phyloP scores from a whole-genome alignment of 2,888 invertebrate genomes.

The Cryptocephalus primarius region DNA sequence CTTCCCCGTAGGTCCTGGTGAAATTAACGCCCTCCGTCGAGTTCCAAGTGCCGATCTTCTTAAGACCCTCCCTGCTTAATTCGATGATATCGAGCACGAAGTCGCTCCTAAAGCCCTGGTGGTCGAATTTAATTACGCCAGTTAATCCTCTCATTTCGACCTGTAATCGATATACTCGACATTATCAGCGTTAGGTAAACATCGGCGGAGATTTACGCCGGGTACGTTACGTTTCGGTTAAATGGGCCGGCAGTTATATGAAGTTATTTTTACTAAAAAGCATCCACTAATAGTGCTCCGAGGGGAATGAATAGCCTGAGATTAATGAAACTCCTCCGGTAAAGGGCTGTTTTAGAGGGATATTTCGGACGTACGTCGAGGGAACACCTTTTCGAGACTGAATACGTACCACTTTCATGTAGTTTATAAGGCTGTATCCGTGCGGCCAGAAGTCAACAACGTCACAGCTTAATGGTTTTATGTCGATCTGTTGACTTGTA shows the following conservation, averaged over 20 bases:
- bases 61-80: slow-evolving; percentile 69
- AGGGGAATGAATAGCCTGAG: too few species aligned
- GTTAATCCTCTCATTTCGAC: slow-evolving; percentile 89
- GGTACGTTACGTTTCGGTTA: too few species aligned
- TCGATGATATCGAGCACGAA: slow-evolving; percentile 89
- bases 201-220: too few species aligned
- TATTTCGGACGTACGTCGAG: too few species aligned
- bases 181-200: background rate
- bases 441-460: slow-evolving; percentile 87
- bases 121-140: slow-evolving; percentile 87
- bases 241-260: too few species aligned
- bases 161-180: slow-evolving; percentile 36
- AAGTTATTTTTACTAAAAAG: too few species aligned
- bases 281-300: too few species aligned
- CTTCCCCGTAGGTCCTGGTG: slow-evolving; percentile 74
- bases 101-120: slow-evolving; percentile 85
- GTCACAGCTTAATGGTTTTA: slow-evolving; percentile 78
- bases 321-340: too few species aligned
- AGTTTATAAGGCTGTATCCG: slow-evolving; percentile 89
- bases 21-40: slow-evolving; percentile 81
- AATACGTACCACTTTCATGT: slow-evolving; percentile 84
- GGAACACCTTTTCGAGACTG: too few species aligned
- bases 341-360: too few species aligned
- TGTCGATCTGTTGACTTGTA: slow-evolving; percentile 80
- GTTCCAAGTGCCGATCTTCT: slow-evolving; percentile 82